Percentiles rank a stretch among this genome's conserved stretches.
Conservation (phyloP, 2,797 vertebrate species). For the Macrochelys suwanniensis region DNA sequence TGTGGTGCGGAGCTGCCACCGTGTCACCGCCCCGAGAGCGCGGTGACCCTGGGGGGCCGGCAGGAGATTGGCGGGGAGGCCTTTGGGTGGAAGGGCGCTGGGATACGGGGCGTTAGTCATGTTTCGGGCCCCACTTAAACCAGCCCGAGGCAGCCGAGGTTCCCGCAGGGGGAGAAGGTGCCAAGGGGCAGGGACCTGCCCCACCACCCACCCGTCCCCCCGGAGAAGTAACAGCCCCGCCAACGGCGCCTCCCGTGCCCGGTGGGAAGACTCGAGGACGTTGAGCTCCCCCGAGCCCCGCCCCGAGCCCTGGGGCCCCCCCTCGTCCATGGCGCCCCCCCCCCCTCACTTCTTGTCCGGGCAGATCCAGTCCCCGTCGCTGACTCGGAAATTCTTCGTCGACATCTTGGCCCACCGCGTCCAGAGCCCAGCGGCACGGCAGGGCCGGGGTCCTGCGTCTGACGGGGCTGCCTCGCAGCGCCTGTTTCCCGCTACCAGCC, state of each 20-base stretch:
- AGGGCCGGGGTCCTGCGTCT: not conserved
- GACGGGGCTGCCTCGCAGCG: accelerated
- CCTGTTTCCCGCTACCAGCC: not conserved
- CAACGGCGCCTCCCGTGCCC: not conserved
- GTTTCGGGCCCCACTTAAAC: not conserved
- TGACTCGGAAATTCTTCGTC: constrained; percentile 97
- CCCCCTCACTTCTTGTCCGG: constrained; percentile 94
- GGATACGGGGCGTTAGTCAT: not conserved
- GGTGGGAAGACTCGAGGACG: not conserved
- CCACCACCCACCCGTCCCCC: no score
- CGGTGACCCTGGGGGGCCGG: no score
- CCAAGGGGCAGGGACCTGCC: not conserved
- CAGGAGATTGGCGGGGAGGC: no score
- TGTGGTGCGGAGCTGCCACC: not conserved
- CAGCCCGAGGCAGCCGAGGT: not conserved
- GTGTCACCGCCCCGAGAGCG: not conserved
- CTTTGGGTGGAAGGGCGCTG: no score
- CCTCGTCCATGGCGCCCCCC: not conserved
- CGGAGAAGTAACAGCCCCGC: not conserved
- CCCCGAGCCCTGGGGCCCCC: no score
- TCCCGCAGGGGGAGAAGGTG: not conserved
- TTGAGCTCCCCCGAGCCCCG: not conserved
- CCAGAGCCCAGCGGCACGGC: not conserved
- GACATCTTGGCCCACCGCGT: constrained; percentile 85
- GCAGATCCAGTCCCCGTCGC: constrained; percentile 98